Percentiles rank a stretch among this genome's conserved stretches.
phyloP scores from a whole-genome alignment of 2,113 vertebrate genomes.

The sheep (Ovis aries) region ARS-UI_Ramb_v3.0 NC_056074.1:30963501-30964000 shows the following conservation, averaged over 20 bases:
- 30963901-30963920: neutral
- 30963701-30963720: neutral
- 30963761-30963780: neutral
- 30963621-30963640: neutral
- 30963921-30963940: neutral
- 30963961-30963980: neutral
- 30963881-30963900: neutral
- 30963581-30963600: neutral
- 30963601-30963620: neutral
- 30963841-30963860: neutral
- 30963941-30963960: neutral
- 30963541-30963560: neutral
- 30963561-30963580: neutral
- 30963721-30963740: neutral
- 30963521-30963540: neutral
- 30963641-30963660: accelerated
- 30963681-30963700: neutral
- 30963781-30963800: neutral
- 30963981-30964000: neutral
- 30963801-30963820: neutral
- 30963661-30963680: neutral
- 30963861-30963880: accelerated
- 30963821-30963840: neutral
- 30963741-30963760: neutral
- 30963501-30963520: neutral